These are phyloP conservation scores for Hydrophis major DNA, from an alignment of 2,797 vertebrate species.

Conservation along the genomic window DNA sequence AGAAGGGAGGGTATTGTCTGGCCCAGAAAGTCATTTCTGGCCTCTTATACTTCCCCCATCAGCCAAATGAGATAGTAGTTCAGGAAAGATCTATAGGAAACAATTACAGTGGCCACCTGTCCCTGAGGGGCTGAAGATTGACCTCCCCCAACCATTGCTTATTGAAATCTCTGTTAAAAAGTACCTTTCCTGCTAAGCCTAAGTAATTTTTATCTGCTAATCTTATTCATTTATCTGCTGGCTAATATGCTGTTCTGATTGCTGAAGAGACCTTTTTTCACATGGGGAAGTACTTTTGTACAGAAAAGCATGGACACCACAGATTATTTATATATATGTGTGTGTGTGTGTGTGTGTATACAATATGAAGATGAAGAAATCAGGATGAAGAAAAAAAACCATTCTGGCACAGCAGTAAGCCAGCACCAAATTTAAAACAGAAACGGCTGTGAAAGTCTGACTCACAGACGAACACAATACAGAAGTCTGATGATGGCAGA, in stretches of 20 bases:
- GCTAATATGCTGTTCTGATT: neutral
- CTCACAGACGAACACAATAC: too few species aligned
- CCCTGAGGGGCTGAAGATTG: neutral
- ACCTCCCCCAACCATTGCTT: neutral
- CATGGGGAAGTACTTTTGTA: neutral
- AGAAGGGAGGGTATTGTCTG: slow-evolving; percentile 23
- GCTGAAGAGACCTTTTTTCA: neutral
- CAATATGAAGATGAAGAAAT: too few species aligned
- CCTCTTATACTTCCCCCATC: slow-evolving; percentile 4
- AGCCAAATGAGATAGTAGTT: slow-evolving; percentile 27
- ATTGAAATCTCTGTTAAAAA: slow-evolving; percentile 20
- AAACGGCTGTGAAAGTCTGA: too few species aligned
- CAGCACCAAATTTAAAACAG: too few species aligned
- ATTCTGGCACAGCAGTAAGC: too few species aligned
- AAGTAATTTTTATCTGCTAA: neutral
- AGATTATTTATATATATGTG: too few species aligned
- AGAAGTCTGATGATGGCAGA: too few species aligned
- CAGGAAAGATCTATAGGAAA: slow-evolving; percentile 18
- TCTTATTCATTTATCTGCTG: neutral
- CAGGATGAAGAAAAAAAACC: too few species aligned
- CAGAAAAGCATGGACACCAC: neutral
- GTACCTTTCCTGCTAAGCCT: neutral
- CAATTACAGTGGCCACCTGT: slow-evolving; percentile 26
- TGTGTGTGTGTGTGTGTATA: too few species aligned
- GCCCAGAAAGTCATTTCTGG: slow-evolving; percentile 25